Percentiles rank a stretch among this genome's conserved stretches.
These are phyloP conservation scores for Pyrrhosoma nymphula DNA, from an alignment of 2,888 invertebrate genomes.

Conservation along the genomic window DNA sequence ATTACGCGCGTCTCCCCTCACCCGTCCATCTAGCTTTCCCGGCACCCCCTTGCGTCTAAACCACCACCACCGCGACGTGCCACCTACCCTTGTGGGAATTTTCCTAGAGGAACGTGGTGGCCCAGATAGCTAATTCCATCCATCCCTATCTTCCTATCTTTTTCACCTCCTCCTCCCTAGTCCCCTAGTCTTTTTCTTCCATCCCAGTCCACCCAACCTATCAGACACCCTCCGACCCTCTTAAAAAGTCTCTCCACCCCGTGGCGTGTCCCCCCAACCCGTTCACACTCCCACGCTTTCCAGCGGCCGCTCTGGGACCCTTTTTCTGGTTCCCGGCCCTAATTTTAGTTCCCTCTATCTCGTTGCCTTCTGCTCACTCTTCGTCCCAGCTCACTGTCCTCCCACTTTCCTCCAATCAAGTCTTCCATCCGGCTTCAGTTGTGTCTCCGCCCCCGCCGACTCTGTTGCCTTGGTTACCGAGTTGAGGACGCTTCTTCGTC, in stretches of 20 bases:
- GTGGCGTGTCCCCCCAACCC: background rate
- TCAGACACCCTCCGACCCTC: too few relatives aligned
- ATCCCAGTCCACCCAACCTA: background rate
- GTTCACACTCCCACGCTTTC: background rate
- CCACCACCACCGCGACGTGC: background rate
- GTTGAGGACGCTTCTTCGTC: too few relatives aligned
- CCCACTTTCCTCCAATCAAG: background rate
- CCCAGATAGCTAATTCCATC: slow-evolving; percentile 47
- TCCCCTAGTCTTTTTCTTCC: background rate
- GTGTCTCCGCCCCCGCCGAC: background rate
- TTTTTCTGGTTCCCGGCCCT: background rate
- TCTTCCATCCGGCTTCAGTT: background rate
- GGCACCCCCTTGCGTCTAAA: background rate
- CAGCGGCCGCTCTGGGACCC: background rate
- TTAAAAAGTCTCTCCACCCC: background rate
- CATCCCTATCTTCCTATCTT: background rate
- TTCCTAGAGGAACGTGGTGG: background rate
- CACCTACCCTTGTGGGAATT: background rate
- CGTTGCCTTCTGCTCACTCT: background rate
- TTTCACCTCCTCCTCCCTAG: background rate
- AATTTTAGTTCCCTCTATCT: background rate
- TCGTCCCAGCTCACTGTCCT: background rate
- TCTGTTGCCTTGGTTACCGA: background rate
- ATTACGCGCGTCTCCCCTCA: background rate
- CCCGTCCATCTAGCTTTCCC: background rate